These are phyloP conservation scores for Caenorhabditis drosophilae DNA, from an alignment of 2,888 invertebrate species.

Conservation along the genomic window DNA sequence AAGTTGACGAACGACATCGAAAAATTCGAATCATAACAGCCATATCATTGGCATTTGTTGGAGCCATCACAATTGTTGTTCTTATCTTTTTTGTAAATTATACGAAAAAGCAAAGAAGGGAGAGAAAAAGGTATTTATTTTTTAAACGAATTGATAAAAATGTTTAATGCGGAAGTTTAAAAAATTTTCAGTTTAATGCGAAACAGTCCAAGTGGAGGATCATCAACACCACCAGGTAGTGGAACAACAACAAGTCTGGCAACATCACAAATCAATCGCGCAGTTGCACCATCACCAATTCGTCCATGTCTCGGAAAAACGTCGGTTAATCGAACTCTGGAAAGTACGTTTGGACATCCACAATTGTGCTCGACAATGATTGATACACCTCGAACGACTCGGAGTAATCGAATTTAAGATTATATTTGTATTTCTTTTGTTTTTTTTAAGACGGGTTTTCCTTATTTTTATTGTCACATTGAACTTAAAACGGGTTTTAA, in stretches of 20 bases:
- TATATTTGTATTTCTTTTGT: background rate
- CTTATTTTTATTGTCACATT: too few species aligned
- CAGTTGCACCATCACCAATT: background rate
- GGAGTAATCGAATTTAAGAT: constrained; percentile 1
- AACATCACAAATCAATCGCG: background rate
- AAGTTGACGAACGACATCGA: constrained; percentile 28
- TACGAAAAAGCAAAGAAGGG: constrained; percentile 34
- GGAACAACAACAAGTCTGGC: background rate
- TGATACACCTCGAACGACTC: constrained; percentile 17
- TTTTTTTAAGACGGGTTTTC: too few species aligned
- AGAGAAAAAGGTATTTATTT: background rate
- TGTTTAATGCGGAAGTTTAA: too few species aligned
- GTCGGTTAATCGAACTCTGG: constrained; percentile 14
- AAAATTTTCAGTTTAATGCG: constrained; percentile 8
- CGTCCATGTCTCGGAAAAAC: constrained; percentile 6
- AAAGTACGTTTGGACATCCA: constrained; percentile 28
- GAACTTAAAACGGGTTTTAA: too few species aligned
- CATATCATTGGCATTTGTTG: constrained; percentile 60
- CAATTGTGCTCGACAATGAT: constrained; percentile 33
- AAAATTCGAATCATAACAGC: constrained; percentile 55
- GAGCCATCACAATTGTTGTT: constrained; percentile 53
- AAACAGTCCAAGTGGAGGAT: constrained; percentile 1
- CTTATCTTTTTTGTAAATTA: constrained; percentile 73
- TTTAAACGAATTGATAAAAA: background rate
- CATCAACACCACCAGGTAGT: background rate